Evolutionary conservation across 2,113 vertebrate species (phyloP).

Genomic region (Megaceryle torquata): DNA sequence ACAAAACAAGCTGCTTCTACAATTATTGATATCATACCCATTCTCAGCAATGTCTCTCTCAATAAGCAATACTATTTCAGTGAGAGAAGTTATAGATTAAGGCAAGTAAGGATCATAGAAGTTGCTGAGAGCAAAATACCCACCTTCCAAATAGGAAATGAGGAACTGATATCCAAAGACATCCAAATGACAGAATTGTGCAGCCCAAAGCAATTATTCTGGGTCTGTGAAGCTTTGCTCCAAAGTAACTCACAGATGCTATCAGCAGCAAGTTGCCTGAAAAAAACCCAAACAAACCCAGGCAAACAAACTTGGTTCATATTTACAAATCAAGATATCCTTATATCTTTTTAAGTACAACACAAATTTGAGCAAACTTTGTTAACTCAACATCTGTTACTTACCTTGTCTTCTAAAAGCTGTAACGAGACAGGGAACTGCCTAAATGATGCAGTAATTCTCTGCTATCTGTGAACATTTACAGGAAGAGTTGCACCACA

Average conservation of each 20-base stretch:
- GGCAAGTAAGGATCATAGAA: background rate
- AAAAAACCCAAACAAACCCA: background rate
- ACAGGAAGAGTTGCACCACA: background rate
- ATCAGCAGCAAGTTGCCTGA: conserved; percentile 91
- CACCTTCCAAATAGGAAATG: conserved; percentile 92
- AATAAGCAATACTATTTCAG: background rate
- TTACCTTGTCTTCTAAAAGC: background rate
- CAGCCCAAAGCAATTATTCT: conserved; percentile 88
- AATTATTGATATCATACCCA: background rate
- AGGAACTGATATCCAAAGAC: conserved; percentile 88
- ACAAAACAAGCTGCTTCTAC: background rate
- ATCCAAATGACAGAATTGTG: conserved; percentile 84
- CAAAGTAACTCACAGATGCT: conserved; percentile 91
- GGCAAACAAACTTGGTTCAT: background rate
- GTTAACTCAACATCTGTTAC: background rate
- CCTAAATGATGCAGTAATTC: background rate
- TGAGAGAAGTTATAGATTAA: background rate
- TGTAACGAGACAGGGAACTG: background rate
- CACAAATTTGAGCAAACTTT: background rate
- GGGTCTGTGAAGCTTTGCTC: conserved; percentile 89
- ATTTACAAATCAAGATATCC: background rate
- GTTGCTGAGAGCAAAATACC: conserved; percentile 39
- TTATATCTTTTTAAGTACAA: background rate
- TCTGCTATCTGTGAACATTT: background rate
- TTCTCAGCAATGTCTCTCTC: background rate